phyloP scores from a whole-genome alignment of 2,888 invertebrate genomes.

The Allacma fusca region DNA sequence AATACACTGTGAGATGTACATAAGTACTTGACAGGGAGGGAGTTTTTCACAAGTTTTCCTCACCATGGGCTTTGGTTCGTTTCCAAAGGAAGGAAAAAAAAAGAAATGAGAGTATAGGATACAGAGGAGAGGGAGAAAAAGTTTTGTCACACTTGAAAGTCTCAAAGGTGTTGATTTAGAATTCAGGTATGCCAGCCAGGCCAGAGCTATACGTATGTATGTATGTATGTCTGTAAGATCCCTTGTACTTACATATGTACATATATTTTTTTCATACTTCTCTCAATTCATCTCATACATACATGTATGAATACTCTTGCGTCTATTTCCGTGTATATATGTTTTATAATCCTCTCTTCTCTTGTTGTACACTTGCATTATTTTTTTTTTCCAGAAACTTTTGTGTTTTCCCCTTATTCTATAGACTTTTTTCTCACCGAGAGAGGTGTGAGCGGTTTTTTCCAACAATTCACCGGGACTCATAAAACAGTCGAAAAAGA shows the following conservation, averaged over 20 bases:
- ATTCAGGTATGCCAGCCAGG: slow-evolving; percentile 51
- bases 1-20: too few relatives aligned
- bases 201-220: slow-evolving; percentile 27
- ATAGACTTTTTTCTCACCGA: not conserved
- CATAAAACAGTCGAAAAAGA: slow-evolving; percentile 51
- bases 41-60: not conserved
- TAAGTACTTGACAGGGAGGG: not conserved
- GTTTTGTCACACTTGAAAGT: slow-evolving; percentile 50
- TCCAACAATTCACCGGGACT: slow-evolving; percentile 49
- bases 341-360: slow-evolving; percentile 49
- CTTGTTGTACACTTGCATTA: slow-evolving; percentile 42
- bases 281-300: too few relatives aligned
- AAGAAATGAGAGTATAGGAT: too few relatives aligned
- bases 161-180: slow-evolving; percentile 58
- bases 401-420: not conserved
- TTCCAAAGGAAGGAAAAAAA: slow-evolving; percentile 25
- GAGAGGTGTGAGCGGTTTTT: slow-evolving; percentile 30
- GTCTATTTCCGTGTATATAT: slow-evolving; percentile 53
- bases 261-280: too few relatives aligned
- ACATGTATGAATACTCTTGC: slow-evolving; percentile 31
- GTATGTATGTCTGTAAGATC: not conserved
- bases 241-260: not conserved
- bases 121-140: slow-evolving; percentile 44
- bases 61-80: slow-evolving; percentile 22
- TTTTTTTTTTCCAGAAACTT: slow-evolving; percentile 42